Conservation (phyloP, 2,888 invertebrate genomes). For the Arctia plantaginis region DNA sequence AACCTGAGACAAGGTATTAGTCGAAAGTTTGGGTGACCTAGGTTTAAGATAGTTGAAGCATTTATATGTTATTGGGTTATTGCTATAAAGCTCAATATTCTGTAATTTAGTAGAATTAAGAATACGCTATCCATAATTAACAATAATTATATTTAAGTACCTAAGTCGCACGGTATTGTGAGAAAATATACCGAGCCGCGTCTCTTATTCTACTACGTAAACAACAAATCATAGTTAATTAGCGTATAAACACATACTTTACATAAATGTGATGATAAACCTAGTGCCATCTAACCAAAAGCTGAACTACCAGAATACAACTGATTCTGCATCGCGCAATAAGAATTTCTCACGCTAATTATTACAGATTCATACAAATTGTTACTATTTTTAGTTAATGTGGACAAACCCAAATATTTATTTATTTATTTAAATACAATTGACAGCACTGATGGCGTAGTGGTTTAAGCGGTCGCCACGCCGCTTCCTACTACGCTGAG, state of each 20-base stretch:
- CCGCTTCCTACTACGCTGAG: too few species aligned
- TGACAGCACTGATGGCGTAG: too few species aligned
- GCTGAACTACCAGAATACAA: not conserved
- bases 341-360: not conserved
- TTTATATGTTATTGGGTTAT: not conserved
- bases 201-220: not conserved
- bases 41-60: not conserved
- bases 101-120: not conserved
- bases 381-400: not conserved
- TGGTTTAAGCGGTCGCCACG: too few species aligned
- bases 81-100: not conserved
- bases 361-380: not conserved
- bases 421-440: too few species aligned
- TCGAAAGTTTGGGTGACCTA: not conserved
- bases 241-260: not conserved
- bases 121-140: not conserved
- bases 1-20: not conserved
- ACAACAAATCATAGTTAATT: not conserved
- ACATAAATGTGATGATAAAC: not conserved
- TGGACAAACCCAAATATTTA: not conserved
- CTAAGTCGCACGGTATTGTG: constrained; percentile 1
- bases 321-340: not conserved
- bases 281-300: constrained; percentile 5
- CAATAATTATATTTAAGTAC: not conserved
- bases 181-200: not conserved